phyloP scores from a whole-genome alignment of 2,888 invertebrate species.

The Leptinotarsa juncta region DNA sequence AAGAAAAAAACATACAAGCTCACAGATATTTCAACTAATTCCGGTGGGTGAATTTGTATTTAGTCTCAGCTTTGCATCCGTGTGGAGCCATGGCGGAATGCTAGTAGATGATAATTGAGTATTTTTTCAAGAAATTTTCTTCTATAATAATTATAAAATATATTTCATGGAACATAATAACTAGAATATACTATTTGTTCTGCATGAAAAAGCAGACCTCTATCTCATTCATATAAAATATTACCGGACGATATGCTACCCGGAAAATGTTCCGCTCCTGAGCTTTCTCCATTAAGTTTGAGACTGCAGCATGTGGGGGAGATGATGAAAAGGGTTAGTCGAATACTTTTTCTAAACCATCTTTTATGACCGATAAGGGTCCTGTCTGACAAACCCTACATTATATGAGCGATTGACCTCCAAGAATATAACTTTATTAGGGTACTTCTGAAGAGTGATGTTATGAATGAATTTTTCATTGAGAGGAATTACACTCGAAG shows the following conservation, averaged over 20 bases:
- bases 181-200: no score
- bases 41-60: no score
- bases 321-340: constrained; percentile 37
- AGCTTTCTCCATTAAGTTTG: not conserved
- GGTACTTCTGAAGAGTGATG: not conserved
- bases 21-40: no score
- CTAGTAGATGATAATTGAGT: no score
- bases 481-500: no score
- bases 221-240: not conserved
- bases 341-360: constrained; percentile 23
- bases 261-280: constrained; percentile 4
- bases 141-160: no score
- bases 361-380: constrained; percentile 30
- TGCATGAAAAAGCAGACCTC: not conserved
- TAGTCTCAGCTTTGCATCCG: no score
- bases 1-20: no score
- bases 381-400: constrained; percentile 34
- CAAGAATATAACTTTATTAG: constrained; percentile 25
- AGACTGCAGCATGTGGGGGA: constrained; percentile 50
- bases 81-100: no score
- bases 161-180: no score
- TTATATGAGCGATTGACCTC: constrained; percentile 34
- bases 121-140: no score
- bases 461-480: not conserved
- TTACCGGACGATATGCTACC: not conserved